A percentile compares a stretch with the other conserved stretches of the same genome.
These are phyloP conservation scores for Acropternis orthonyx DNA, from an alignment of 2,797 vertebrate species.

Conservation along the genomic window DNA sequence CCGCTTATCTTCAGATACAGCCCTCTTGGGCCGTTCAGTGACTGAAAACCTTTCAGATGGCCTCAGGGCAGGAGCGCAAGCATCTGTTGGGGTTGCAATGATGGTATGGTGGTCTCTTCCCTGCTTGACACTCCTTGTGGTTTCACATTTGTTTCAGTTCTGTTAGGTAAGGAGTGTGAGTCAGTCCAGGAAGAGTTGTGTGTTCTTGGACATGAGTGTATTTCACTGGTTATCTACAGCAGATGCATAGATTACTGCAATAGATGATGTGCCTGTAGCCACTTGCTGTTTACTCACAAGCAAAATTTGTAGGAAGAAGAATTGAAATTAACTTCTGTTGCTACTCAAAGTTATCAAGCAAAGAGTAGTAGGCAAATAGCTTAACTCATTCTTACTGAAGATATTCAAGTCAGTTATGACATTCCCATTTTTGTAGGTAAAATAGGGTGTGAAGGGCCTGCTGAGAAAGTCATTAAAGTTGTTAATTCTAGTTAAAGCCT, in stretches of 20 bases:
- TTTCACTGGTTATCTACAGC: neutral
- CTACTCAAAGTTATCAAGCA: neutral
- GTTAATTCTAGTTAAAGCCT: neutral
- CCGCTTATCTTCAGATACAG: constrained; percentile 91
- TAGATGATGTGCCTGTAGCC: neutral
- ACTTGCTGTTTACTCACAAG: neutral
- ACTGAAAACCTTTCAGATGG: constrained; percentile 97
- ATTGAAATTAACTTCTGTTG: neutral
- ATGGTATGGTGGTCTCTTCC: constrained; percentile 81
- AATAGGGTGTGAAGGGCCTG: neutral
- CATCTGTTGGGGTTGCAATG: constrained; percentile 90
- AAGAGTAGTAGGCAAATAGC: neutral
- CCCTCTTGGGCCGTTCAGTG: constrained; percentile 86
- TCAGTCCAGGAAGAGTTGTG: neutral
- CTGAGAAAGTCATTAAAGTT: neutral
- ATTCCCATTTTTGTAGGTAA: neutral
- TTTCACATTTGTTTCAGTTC: neutral
- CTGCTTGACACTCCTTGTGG: neutral
- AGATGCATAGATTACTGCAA: neutral
- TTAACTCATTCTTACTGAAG: neutral
- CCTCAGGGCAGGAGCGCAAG: constrained; percentile 90
- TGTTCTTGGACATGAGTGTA: neutral
- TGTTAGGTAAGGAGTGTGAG: neutral
- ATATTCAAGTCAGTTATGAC: neutral
- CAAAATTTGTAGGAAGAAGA: neutral